Conservation (phyloP, 2,888 invertebrate genomes). For the Lysandra bellargus region DNA sequence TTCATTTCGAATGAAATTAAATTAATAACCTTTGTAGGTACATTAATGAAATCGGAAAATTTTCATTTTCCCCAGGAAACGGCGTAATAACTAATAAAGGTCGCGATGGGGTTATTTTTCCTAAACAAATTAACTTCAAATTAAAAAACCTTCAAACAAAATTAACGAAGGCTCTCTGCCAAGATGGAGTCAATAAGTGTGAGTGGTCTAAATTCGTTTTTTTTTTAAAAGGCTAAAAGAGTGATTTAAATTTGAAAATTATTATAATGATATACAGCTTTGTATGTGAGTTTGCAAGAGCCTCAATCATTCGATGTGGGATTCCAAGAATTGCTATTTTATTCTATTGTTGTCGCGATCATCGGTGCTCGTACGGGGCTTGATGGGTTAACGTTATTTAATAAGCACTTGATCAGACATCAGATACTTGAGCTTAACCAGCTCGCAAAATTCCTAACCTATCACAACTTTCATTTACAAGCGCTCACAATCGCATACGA, state of each 20-base stretch:
- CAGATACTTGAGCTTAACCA: too few species aligned
- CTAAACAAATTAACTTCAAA: slow-evolving; percentile 19
- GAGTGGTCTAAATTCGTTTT: neutral
- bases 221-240: neutral
- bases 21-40: neutral
- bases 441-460: too few species aligned
- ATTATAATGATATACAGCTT: too few species aligned
- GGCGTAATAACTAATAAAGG: neutral
- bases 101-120: slow-evolving; percentile 1
- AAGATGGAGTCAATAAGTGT: neutral
- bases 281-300: too few species aligned
- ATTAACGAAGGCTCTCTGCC: slow-evolving; percentile 5
- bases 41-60: neutral
- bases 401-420: too few species aligned
- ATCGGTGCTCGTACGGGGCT: too few species aligned
- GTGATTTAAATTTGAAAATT: neutral
- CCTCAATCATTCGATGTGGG: too few species aligned
- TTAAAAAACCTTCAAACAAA: slow-evolving; percentile 11
- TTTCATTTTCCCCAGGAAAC: neutral
- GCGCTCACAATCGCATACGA: too few species aligned
- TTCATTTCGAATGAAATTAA: neutral
- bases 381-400: too few species aligned
- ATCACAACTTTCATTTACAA: too few species aligned
- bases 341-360: too few species aligned
- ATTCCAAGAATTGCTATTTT: too few species aligned